Evolutionary conservation across 1,140 invertebrate genomes (phyloP).

Genomic region (Rhizoglyphus robini): DNA sequence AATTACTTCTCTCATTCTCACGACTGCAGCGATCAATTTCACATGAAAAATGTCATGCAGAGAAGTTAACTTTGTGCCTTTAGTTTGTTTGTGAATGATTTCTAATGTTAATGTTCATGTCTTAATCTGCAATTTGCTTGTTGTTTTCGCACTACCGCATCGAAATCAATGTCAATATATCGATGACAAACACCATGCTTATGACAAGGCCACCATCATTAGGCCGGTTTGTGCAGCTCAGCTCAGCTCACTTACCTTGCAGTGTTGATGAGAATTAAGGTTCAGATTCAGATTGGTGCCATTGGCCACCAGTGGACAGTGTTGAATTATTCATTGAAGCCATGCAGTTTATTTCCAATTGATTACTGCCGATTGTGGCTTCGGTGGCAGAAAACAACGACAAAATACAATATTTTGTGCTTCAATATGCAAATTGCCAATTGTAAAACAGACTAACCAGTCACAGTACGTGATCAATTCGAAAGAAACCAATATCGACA

Average conservation of each 20-base stretch:
- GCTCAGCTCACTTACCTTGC: background rate
- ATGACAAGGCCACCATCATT: background rate
- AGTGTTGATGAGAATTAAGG: background rate
- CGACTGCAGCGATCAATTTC: background rate
- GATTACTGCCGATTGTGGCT: too few relatives aligned
- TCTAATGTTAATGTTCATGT: slow-evolving; percentile 3
- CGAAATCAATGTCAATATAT: background rate
- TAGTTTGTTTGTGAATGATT: background rate
- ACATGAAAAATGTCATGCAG: background rate
- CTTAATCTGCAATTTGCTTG: slow-evolving; percentile 6
- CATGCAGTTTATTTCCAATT: too few relatives aligned
- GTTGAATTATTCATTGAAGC: background rate
- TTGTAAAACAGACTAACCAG: too few relatives aligned
- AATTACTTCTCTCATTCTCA: background rate
- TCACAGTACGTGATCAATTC: too few relatives aligned
- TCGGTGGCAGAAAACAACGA: too few relatives aligned
- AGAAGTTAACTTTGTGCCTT: slow-evolving; percentile 5
- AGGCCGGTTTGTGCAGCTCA: background rate
- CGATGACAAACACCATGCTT: background rate
- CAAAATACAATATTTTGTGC: too few relatives aligned
- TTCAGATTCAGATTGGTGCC: slow-evolving; percentile 12
- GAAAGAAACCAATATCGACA: too few relatives aligned
- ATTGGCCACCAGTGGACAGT: background rate
- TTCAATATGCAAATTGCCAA: too few relatives aligned
- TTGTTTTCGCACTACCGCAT: background rate